Base-by-base conservation (phyloP, 2,113 vertebrate species). In the Solea solea region DNA sequence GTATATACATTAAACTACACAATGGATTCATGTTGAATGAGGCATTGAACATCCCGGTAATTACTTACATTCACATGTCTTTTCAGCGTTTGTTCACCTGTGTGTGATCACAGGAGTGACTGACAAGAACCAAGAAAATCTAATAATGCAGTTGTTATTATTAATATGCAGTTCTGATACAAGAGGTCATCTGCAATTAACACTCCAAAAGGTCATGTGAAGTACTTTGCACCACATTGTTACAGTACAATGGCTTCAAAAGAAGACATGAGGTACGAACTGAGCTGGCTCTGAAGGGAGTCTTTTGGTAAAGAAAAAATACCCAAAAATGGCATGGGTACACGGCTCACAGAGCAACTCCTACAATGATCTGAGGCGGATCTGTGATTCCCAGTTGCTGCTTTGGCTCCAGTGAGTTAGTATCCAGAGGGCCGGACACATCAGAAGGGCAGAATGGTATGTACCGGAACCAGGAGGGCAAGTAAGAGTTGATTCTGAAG, bases 401-500 rank as follows among this genome's bases (percentile, higher is more conserved):
- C 45, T 88, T 89, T 0, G 64, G 48, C n/a, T 87, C 86, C 54
- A 76, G 39, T 0, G 82, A 59, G 42, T 72, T 69, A 1, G 53
- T 27, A 27, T 74, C 83, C 44, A 73, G 15, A 48, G 64, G 2
- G 0, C 4, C 14, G 3, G 81, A 4, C 21, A 49, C 69, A 13
- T 48, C 70, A 16, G 84, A 86, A n/a, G 97, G 96, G 76, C 96
- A 98, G 88, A 95, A 93, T 0, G 96, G 98, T 4, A 98, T 73
- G 72, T 86, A 90, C 4, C 0, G 90, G 62, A 93, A 41, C 90
- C 95, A 97, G 50, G 93, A 79, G 39, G 94, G 95, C 50, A 91
- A 58, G 81, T 72, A 86, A 34, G 93, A 91, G 62, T 89, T 95
- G 15, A 96, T 91, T 28, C 95, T 95, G 64, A 95, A 97, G 0